Conservation (phyloP, 1,140 invertebrate genomes). For the Drosophila miranda region DNA sequence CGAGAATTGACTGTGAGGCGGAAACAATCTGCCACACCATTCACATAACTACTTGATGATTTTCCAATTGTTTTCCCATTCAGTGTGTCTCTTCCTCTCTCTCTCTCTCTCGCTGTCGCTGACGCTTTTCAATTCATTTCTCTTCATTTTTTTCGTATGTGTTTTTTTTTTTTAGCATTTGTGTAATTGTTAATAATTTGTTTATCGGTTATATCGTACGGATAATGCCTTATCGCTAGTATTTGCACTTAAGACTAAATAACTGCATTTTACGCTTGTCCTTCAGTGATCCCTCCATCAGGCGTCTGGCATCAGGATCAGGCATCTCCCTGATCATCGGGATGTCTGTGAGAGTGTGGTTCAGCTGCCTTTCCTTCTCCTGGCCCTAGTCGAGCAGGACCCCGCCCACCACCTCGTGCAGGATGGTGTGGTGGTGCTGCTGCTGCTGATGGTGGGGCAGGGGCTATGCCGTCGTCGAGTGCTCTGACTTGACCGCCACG, state of each 20-base stretch:
- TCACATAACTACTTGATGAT: slow-evolving; percentile 24
- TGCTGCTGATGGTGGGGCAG: slow-evolving; percentile 28
- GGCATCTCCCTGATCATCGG: not conserved
- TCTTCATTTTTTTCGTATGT: slow-evolving; percentile 16
- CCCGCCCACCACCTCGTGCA: slow-evolving; percentile 21
- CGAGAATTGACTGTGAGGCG: slow-evolving; percentile 33
- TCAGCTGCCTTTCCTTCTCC: slow-evolving; percentile 9
- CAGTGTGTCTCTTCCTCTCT: slow-evolving; percentile 12
- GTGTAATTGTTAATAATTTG: slow-evolving; percentile 44
- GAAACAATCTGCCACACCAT: not conserved
- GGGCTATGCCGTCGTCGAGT: slow-evolving; percentile 77
- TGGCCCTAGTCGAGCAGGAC: slow-evolving; percentile 43
- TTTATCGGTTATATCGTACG: slow-evolving; percentile 33
- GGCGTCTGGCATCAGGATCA: not conserved
- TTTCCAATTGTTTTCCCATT: slow-evolving; percentile 22
- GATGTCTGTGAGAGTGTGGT: slow-evolving; percentile 1
- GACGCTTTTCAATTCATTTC: slow-evolving; percentile 32
- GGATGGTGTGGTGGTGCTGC: slow-evolving; percentile 19
- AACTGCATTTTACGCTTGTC: slow-evolving; percentile 76
- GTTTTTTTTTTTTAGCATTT: slow-evolving; percentile 39
- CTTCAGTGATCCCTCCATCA: slow-evolving; percentile 11
- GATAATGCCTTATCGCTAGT: slow-evolving; percentile 63
- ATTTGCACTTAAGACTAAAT: slow-evolving; percentile 80
- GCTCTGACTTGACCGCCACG: slow-evolving; percentile 63
- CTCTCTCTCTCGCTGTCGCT: slow-evolving; percentile 17